Base-by-base conservation (phyloP, 2,888 invertebrate genomes). In the Taenaris catops region DNA sequence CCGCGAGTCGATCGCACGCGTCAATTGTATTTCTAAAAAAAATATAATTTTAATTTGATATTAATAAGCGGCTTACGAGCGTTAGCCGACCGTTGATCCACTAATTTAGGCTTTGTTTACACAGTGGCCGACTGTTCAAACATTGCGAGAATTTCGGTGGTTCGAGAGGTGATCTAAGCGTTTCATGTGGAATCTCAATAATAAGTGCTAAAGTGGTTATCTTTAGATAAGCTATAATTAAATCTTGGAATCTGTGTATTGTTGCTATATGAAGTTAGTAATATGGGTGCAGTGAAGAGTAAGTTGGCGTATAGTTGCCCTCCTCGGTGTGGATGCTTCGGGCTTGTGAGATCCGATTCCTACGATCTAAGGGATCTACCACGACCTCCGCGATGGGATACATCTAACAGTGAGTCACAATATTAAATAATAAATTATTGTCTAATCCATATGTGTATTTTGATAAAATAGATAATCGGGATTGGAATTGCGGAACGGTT, bases 351-450 rank as follows among this genome's bases (percentile, higher is more conserved):
- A 27, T 53, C 62, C 0, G 71, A 70, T 24, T 73, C 78, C 1
- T 76, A 80, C 31, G 81, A 83, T 48, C 55, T 81, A 9, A 72
- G 62, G 49, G 78, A 76, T 36, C 43, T 84, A 34, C 84, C 84
- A 9, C 62, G 79, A 36, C 84, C 83, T 16, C 81, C 76, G 3
- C 58, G 53, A 31, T 53, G 70, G 46, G 69, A 67, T 36, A 43
- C 44, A 28, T 63, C 71, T n/a, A 64, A 58, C 43, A 71, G 78
- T 80, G 72, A 58, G 75, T 70, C 24, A 41, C 34, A 8, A 5
- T 16, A 24, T 9, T 14, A 14, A 2, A 14, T n/a, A n/a, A n/a
- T n/a, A n/a, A n/a, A n/a, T n/a, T n/a, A n/a, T n/a, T n/a, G n/a
- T n/a, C n/a, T n/a, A n/a, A n/a, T n/a, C n/a, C n/a, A n/a, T n/a